A percentile compares a stretch with the other conserved stretches of the same genome.
Conservation (phyloP, 2,797 vertebrate species). For the Echiichthys vipera region DNA sequence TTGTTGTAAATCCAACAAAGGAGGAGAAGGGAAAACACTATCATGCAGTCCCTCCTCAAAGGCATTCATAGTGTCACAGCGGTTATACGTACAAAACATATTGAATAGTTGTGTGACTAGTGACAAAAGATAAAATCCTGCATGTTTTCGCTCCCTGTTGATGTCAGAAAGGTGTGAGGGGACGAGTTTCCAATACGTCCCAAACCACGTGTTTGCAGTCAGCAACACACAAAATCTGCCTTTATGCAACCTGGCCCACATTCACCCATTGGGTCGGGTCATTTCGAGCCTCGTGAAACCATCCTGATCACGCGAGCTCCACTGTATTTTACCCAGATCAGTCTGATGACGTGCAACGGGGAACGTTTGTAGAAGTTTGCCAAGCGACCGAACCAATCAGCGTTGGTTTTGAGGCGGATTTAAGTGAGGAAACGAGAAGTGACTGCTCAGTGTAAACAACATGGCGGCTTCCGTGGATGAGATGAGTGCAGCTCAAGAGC, state of each 20-base stretch:
- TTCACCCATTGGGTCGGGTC: not conserved
- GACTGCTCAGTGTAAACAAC: no score
- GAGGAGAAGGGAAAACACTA: not conserved
- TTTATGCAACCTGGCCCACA: not conserved
- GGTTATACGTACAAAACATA: not conserved
- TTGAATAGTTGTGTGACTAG: not conserved
- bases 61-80: not conserved
- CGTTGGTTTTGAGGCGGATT: no score
- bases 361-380: no score
- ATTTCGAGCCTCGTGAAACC: no score
- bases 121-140: not conserved
- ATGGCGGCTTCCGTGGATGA: no score
- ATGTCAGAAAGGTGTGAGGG: not conserved
- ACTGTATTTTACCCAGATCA: no score
- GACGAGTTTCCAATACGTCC: not conserved
- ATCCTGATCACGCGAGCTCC: no score
- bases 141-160: not conserved
- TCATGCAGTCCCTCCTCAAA: not conserved
- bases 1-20: slow-evolving; percentile 3
- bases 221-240: not conserved
- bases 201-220: not conserved
- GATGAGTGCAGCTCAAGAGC: no score
- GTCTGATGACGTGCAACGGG: no score
- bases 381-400: no score
- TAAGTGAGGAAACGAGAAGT: no score